phyloP scores from a whole-genome alignment of 2,888 invertebrate genomes.

The Cryptus armator region DNA sequence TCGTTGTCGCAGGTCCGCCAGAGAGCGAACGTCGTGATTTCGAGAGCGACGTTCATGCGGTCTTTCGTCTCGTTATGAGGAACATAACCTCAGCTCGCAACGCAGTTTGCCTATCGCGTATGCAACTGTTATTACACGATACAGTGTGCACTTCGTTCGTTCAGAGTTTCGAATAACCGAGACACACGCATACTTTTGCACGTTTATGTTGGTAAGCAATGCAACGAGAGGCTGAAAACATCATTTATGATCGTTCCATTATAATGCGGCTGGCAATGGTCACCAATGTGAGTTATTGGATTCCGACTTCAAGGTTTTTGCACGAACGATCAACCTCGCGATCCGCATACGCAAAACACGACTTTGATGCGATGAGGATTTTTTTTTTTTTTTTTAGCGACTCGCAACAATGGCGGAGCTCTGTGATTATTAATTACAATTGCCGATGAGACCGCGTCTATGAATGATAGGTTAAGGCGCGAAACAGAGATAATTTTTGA shows the following conservation, averaged over 20 bases:
- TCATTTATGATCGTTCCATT: conserved; percentile 43
- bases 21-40: conserved; percentile 11
- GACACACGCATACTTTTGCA: conserved; percentile 2
- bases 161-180: conserved; percentile 68
- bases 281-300: conserved; percentile 14
- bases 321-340: conserved; percentile 10
- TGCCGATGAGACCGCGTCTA: too few species aligned
- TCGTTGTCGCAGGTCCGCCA: neutral
- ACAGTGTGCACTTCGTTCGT: conserved; percentile 59
- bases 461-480: too few species aligned
- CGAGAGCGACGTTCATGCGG: conserved; percentile 25
- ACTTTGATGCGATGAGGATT: conserved; percentile 20
- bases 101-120: neutral
- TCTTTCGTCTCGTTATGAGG: conserved; percentile 43
- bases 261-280: conserved; percentile 2
- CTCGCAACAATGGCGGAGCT: conserved; percentile 7
- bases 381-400: conserved; percentile 28
- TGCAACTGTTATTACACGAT: neutral
- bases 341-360: conserved; percentile 14
- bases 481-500: too few species aligned
- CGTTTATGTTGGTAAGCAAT: neutral
- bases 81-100: conserved; percentile 5
- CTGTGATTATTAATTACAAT: neutral
- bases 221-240: conserved; percentile 31
- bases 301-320: conserved; percentile 16